phyloP scores from a whole-genome alignment of 2,113 vertebrate species.

The Larimichthys crocea region DNA sequence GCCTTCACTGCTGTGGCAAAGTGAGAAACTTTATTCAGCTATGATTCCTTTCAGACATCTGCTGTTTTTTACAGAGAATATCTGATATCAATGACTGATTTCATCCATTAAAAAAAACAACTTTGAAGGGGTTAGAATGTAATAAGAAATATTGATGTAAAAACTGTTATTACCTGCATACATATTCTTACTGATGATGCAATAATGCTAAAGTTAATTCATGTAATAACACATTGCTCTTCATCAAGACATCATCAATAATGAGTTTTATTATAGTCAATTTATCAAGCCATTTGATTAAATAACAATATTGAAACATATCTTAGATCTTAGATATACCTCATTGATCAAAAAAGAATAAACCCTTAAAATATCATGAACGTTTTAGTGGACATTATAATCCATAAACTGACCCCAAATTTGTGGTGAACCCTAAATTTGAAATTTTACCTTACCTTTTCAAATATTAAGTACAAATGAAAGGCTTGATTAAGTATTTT shows the following conservation, averaged over 20 bases:
- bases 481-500: too few species aligned
- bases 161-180: neutral
- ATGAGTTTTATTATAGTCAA: too few species aligned
- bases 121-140: neutral
- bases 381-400: neutral
- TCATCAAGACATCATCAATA: neutral
- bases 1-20: conserved; percentile 94
- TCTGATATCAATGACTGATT: neutral
- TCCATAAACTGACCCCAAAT: neutral
- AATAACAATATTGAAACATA: neutral
- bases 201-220: neutral
- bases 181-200: neutral
- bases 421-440: neutral
- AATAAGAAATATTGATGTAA: neutral
- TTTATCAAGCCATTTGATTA: neutral
- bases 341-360: neutral
- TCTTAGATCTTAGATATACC: neutral
- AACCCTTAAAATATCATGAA: neutral
- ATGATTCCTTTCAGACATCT: neutral
- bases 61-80: neutral
- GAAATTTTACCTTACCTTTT: neutral
- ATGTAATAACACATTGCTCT: neutral
- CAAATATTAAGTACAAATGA: too few species aligned
- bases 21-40: conserved; percentile 72
- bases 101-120: neutral